These are phyloP conservation scores for Melikaiella ostensackeni DNA, from an alignment of 2,888 invertebrate species.

Conservation along the genomic window DNA sequence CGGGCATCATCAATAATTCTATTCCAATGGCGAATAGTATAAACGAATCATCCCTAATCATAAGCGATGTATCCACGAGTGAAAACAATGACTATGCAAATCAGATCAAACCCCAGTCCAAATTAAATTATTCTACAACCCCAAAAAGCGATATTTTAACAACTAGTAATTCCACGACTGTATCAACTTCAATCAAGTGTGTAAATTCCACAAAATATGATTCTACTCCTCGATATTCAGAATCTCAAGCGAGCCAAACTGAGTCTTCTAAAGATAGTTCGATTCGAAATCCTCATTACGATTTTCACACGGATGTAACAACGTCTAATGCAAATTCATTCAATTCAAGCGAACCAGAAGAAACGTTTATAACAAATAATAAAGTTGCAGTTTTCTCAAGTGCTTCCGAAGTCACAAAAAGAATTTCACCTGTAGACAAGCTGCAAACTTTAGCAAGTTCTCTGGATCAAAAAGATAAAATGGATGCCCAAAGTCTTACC, in stretches of 20 bases:
- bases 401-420: constrained; percentile 40
- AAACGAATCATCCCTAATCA: constrained; percentile 10
- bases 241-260: constrained; percentile 41
- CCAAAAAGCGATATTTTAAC: neutral
- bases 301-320: constrained; percentile 52
- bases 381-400: constrained; percentile 47
- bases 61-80: constrained; percentile 12
- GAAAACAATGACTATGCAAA: constrained; percentile 40
- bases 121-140: constrained; percentile 47
- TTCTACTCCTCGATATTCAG: constrained; percentile 34
- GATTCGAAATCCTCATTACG: constrained; percentile 52
- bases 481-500: constrained; percentile 37
- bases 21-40: constrained; percentile 34
- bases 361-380: constrained; percentile 50
- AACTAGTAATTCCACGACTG: constrained; percentile 32
- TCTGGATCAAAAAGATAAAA: constrained; percentile 52
- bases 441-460: constrained; percentile 47
- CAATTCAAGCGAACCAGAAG: constrained; percentile 52
- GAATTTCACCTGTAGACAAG: constrained; percentile 40
- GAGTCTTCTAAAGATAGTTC: constrained; percentile 47
- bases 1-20: constrained; percentile 19
- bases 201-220: constrained; percentile 53
- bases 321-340: constrained; percentile 52
- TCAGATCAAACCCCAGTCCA: constrained; percentile 45
- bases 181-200: constrained; percentile 49